phyloP scores from a whole-genome alignment of 2,888 invertebrate genomes.

The Gastrophysa polygoni region DNA sequence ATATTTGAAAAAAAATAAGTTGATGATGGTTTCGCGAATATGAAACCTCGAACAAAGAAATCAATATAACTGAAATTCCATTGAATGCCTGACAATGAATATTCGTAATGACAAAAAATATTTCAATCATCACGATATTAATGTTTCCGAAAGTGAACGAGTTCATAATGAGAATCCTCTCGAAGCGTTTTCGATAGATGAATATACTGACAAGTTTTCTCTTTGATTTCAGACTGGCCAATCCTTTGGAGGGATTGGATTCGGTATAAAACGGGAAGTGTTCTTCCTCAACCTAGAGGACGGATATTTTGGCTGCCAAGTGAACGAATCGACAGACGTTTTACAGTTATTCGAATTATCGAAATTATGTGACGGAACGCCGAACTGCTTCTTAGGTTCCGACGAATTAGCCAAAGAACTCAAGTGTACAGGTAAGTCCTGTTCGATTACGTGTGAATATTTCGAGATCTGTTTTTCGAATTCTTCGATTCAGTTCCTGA shows the following conservation, averaged over 20 bases:
- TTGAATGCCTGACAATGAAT: no score
- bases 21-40: no score
- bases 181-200: no score
- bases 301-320: constrained; percentile 97
- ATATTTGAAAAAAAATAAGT: no score
- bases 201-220: not conserved
- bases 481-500: no score
- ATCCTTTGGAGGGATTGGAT: constrained; percentile 79
- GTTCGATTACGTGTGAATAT: constrained; percentile 3
- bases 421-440: constrained; percentile 88
- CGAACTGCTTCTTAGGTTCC: constrained; percentile 90
- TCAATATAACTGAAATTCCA: no score
- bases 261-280: constrained; percentile 88
- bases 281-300: constrained; percentile 97
- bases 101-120: no score
- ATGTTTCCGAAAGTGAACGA: no score
- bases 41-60: no score
- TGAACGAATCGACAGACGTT: constrained; percentile 94
- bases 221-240: constrained; percentile 70
- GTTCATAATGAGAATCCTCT: no score
- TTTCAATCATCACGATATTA: no score
- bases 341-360: constrained; percentile 94
- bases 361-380: constrained; percentile 89
- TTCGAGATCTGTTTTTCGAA: no score
- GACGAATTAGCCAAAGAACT: constrained; percentile 89